Evolutionary conservation across 2,888 invertebrate genomes (phyloP), one percentile per base, ranked within the genome.

Genomic region (Colletes collaris): DNA sequence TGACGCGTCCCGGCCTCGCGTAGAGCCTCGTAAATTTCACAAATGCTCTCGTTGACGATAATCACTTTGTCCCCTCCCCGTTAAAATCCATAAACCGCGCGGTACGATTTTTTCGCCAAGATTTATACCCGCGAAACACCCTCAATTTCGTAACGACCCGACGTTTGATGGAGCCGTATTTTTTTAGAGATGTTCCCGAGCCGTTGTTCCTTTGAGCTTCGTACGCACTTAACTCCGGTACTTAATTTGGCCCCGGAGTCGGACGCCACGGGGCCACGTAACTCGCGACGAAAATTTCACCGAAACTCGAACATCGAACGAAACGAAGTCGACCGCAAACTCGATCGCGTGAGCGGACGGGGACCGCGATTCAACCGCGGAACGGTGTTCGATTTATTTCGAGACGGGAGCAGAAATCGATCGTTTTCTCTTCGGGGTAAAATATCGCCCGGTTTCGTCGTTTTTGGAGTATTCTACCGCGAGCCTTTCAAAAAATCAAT

Each of bases 11-110:
- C 35, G 19, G 19, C 16, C 56, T 27, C 66, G 46, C 58, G 52
- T 3, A 37, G 63, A 64, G 56, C 55, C n/a, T 69, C 64, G 60
- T 78, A 78, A 78, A 78, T 78, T 69, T 76, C 27, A 40, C 49
- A 60, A 77, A 78, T 65, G 78, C 69, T 65, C 64, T 55, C 64
- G 64, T 76, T 55, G 77, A 76, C 77, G 68, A 69, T 77, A 69
- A 77, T 78, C 78, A 69, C 77, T 76, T 78, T 65, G 64, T 64
- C 60, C 68, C 77, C 77, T 52, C 35, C 44, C 27, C 27, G 27
- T 56, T 60, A 55, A 65, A 55, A 69, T 69, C 64, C 69, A 77
- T 77, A 78, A 69, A 76, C 49, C 77, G 60, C 11, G 44, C 68
- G 68, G 50, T 27, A 16, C 50, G 64, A 78, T 53, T 76, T 84